Evolutionary conservation across 2,113 vertebrate genomes (phyloP), one percentile per base, ranked within the genome.

Genomic region (Brachirus orientalis): DNA sequence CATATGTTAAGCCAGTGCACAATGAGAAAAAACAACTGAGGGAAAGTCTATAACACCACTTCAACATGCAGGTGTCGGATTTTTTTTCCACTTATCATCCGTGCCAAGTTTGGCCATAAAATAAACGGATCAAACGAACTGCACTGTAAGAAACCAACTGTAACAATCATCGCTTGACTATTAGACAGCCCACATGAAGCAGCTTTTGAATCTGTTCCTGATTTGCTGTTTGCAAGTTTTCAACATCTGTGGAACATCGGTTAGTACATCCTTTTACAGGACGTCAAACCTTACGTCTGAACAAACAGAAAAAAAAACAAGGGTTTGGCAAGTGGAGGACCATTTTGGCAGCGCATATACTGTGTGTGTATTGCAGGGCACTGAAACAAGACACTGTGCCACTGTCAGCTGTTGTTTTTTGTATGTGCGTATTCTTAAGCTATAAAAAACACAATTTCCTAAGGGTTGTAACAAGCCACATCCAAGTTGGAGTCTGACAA

Each of bases 171-270:
- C 41, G 16, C 11, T 35, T 17, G n/a, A 72, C 44, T 44, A 19
- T 48, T 47, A 41, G 46, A 56, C 48, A 48, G 19, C 35, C 9
- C 37, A 69, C 35, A 19, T 37, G 35, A 19, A 37, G 74, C 51
- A 14, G 20, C 33, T 36, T 60, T 63, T 45, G 7, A 41, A 47
- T 56, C 41, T 54, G 6, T 16, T 38, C 41, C 50, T 61, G 45
- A 56, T 75, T 4, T 41, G 58, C 60, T 63, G 47, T 77, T 63
- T 80, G 22, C 56, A 73, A 63, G 61, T 53, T 47, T 69, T 61
- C 43, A 17, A 44, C 79, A 62, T 80, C 67, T 80, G 73, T 60
- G 17, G 5, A 70, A 10, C 57, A 73, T 57, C 50, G 44, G 14
- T 53, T 63, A 47, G 65, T 66, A 52, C 14, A 61, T 18, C 38